Percentiles rank a stretch among this genome's conserved stretches.
Conservation (phyloP, 2,113 vertebrate species). For the Illadopsis cleaveri region DNA sequence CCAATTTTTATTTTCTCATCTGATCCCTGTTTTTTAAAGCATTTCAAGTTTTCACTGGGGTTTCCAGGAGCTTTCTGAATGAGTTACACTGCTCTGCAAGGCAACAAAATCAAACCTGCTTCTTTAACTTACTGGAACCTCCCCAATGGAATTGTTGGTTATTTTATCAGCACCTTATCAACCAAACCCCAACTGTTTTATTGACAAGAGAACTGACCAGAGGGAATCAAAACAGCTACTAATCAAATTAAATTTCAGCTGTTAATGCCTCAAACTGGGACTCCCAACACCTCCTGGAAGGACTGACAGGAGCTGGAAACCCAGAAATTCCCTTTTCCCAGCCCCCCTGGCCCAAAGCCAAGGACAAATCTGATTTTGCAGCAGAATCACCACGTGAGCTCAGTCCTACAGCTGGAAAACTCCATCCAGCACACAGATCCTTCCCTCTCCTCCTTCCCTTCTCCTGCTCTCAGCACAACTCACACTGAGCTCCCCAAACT, state of each 20-base stretch:
- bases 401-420: not conserved
- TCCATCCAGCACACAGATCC: not conserved
- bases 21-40: not conserved
- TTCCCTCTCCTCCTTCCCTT: no score
- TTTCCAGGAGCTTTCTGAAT: not conserved
- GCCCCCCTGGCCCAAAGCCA: not conserved
- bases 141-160: not conserved
- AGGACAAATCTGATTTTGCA: not conserved
- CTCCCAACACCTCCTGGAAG: not conserved
- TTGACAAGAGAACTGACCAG: accelerated
- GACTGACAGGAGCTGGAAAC: accelerated
- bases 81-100: not conserved
- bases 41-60: not conserved
- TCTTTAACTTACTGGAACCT: not conserved
- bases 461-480: not conserved
- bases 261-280: accelerated
- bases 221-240: not conserved
- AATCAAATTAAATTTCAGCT: not conserved
- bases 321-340: not conserved
- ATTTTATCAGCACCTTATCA: not conserved
- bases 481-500: not conserved
- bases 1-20: accelerated
- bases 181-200: not conserved
- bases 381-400: accelerated
- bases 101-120: not conserved